These are phyloP conservation scores for Chondrilla cf. caribensis DNA, from an alignment of 37 sponge, comb jelly and placozoan species.

Conservation along the genomic window DNA sequence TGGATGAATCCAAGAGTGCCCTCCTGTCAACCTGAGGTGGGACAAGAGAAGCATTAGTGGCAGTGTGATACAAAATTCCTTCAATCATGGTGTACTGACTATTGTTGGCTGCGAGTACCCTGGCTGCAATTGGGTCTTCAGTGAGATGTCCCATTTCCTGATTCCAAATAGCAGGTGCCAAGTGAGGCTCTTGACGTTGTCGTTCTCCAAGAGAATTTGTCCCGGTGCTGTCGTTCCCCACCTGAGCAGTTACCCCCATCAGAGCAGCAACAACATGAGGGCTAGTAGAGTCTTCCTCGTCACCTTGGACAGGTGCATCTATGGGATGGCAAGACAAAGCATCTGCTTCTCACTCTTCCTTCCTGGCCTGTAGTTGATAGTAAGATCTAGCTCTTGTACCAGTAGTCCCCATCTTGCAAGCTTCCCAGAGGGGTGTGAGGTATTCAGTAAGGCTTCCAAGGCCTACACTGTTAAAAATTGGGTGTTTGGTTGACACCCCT, in stretches of 20 bases:
- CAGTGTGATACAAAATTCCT: constrained; percentile 25
- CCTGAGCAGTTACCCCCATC: not conserved
- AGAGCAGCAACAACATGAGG: not conserved
- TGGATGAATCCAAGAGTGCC: not conserved
- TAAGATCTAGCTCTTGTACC: constrained; percentile 28
- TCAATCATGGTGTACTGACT: not conserved
- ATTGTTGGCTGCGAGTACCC: not conserved
- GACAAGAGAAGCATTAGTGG: not conserved
- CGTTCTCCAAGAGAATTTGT: not conserved
- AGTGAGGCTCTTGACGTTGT: not conserved
- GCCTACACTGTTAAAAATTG: constrained; percentile 29
- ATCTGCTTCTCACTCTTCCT: constrained; percentile 6
- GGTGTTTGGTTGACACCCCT: not conserved
- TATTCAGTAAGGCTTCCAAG: constrained; percentile 42
- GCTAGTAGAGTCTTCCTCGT: not conserved
- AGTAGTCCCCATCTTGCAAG: constrained; percentile 50
- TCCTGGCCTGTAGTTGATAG: constrained; percentile 24
- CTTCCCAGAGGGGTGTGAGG: constrained; percentile 53
- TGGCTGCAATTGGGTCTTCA: not conserved
- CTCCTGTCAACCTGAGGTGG: not conserved
- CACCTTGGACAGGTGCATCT: not conserved
- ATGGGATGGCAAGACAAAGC: constrained; percentile 8
- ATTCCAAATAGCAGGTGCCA: not conserved
- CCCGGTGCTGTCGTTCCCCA: not conserved
- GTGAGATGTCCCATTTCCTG: not conserved